phyloP scores from a whole-genome alignment of 2,113 vertebrate species.

The Amphiprion ocellaris region DNA sequence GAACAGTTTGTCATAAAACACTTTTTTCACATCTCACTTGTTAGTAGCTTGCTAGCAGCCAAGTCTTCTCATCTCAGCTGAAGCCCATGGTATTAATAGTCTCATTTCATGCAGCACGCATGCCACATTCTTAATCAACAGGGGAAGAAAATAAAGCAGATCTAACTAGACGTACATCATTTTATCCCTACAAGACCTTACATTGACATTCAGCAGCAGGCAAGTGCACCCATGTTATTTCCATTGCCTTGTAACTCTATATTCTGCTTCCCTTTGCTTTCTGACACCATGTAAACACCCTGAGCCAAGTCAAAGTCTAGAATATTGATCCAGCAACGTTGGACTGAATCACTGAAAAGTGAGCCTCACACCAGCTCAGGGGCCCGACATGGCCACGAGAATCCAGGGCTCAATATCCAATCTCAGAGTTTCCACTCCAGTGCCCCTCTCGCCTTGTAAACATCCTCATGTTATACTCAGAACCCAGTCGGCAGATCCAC shows the following conservation, averaged over 20 bases:
- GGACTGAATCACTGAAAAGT: constrained; percentile 9
- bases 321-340: constrained; percentile 31
- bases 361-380: neutral
- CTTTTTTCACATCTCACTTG: constrained; percentile 17
- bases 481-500: constrained; percentile 38
- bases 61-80: constrained; percentile 15
- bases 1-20: constrained; percentile 36
- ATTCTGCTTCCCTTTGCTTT: neutral
- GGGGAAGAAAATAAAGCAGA: neutral
- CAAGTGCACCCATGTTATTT: neutral
- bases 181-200: constrained; percentile 12
- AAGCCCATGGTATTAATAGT: constrained; percentile 10
- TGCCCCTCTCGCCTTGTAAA: constrained; percentile 44
- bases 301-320: constrained; percentile 5
- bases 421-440: constrained; percentile 51
- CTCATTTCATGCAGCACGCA: constrained; percentile 22
- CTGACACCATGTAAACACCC: constrained; percentile 11
- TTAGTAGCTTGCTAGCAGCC: constrained; percentile 20
- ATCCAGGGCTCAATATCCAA: constrained; percentile 57
- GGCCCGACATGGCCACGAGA: neutral
- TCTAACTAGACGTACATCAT: neutral
- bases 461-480: constrained; percentile 36
- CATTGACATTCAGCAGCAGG: constrained; percentile 22
- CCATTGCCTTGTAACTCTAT: neutral
- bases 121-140: constrained; percentile 1